Evolutionary conservation across 2,888 invertebrate genomes (phyloP).

Genomic region (Ischnura elegans): DNA sequence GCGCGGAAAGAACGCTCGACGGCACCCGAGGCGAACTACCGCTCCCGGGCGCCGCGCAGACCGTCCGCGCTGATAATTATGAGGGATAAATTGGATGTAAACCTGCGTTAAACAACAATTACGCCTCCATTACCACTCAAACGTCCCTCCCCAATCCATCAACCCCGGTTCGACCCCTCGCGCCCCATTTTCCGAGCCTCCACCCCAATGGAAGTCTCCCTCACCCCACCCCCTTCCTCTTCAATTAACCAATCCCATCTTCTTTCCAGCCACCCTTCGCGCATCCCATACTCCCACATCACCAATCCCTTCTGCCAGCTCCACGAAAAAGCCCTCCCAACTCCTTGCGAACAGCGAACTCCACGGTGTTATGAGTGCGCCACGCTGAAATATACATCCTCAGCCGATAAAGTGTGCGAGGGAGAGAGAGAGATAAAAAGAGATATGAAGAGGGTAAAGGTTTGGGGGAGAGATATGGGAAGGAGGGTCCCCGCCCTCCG

Average conservation of each 20-base stretch:
- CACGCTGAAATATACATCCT: conserved; percentile 55
- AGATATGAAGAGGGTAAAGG: background rate
- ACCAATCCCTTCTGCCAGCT: background rate
- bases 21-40: background rate
- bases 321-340: background rate
- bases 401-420: conserved; percentile 49
- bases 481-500: background rate
- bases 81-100: conserved; percentile 58
- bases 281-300: background rate
- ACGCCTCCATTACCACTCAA: conserved; percentile 62
- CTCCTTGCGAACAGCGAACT: background rate
- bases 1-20: background rate
- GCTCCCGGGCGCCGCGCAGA: background rate
- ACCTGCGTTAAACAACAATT: conserved; percentile 64
- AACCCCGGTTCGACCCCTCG: conserved; percentile 40
- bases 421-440: background rate
- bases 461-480: background rate
- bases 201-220: background rate
- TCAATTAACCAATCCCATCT: conserved; percentile 9
- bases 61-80: conserved; percentile 32
- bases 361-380: conserved; percentile 46
- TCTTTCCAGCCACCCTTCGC: background rate
- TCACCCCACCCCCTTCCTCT: background rate
- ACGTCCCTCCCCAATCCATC: conserved; percentile 50
- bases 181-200: background rate